These are phyloP conservation scores for Scomber colias DNA, from an alignment of 2,113 vertebrate species.

Conservation along the genomic window DNA sequence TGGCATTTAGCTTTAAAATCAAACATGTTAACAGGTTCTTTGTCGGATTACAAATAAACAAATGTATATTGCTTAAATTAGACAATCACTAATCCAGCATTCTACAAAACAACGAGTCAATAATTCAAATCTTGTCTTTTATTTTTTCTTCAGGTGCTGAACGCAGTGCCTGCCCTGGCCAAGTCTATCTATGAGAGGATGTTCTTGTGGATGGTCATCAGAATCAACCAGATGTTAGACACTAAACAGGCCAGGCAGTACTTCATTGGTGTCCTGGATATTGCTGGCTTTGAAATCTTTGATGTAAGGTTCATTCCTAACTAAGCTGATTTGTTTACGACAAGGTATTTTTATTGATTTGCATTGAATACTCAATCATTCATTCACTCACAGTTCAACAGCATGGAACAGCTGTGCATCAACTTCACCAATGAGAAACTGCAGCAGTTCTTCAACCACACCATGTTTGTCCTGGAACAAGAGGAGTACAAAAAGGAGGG, in stretches of 20 bases:
- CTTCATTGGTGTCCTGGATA: conserved; percentile 94
- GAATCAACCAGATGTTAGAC: conserved; percentile 84
- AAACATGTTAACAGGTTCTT: no score
- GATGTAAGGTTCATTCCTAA: conserved; percentile 74
- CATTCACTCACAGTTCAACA: conserved; percentile 85
- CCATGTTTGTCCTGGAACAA: conserved; percentile 88
- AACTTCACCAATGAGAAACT: conserved; percentile 83
- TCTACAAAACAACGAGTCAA: background rate
- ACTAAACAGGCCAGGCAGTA: conserved; percentile 85
- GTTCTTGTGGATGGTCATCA: conserved; percentile 84
- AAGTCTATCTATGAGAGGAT: conserved; percentile 84
- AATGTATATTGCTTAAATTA: background rate
- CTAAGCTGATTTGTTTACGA: background rate
- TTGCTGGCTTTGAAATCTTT: conserved; percentile 89
- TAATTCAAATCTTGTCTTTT: background rate
- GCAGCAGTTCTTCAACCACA: conserved; percentile 93
- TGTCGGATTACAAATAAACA: no score
- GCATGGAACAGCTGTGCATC: conserved; percentile 91
- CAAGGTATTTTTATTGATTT: background rate
- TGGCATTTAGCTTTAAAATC: no score
- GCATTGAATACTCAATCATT: background rate
- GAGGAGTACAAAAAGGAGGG: conserved; percentile 91
- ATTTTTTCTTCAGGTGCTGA: conserved; percentile 59
- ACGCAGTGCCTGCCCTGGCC: conserved; percentile 75
- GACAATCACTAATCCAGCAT: background rate